Percentiles rank a stretch among this genome's conserved stretches.
Conservation (phyloP, 2,888 invertebrate genomes). For the Andrena chrysosceles region DNA sequence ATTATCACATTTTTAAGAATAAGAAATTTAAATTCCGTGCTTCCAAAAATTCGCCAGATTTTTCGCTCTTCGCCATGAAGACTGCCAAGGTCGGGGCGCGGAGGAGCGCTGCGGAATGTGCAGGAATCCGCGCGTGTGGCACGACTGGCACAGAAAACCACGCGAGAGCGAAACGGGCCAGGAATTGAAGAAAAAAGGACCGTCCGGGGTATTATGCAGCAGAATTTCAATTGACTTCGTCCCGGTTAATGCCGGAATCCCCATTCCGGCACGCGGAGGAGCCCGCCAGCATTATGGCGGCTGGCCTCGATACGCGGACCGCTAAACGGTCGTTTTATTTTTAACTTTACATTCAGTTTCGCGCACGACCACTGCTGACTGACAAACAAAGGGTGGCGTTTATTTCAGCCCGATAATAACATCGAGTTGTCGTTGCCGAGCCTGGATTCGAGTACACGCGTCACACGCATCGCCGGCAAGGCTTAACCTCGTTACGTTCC, state of each 20-base stretch:
- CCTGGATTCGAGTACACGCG: constrained; percentile 22
- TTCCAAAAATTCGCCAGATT: not conserved
- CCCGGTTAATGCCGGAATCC: constrained; percentile 58
- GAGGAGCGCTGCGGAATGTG: not conserved
- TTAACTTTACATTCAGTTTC: constrained; percentile 66
- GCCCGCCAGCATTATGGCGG: constrained; percentile 46
- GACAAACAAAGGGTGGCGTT: constrained; percentile 61
- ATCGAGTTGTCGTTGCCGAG: constrained; percentile 55
- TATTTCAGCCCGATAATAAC: constrained; percentile 64
- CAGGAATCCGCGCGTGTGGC: not conserved
- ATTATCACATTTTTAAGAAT: no score
- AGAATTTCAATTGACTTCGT: constrained; percentile 64
- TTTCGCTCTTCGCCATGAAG: not conserved
- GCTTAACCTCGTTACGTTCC: constrained; percentile 38
- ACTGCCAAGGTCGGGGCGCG: not conserved
- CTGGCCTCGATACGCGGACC: constrained; percentile 62
- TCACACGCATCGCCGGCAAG: constrained; percentile 17
- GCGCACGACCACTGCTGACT: constrained; percentile 17
- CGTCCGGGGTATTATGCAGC: constrained; percentile 49
- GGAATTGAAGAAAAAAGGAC: constrained; percentile 60
- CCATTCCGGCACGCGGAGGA: constrained; percentile 49
- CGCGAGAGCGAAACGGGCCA: constrained; percentile 26
- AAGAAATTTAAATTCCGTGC: no score
- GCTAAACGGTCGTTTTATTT: constrained; percentile 70
- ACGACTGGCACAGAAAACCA: constrained; percentile 36